Evolutionary conservation across 2,797 vertebrate genomes (phyloP).

Genomic region (Tamandua tetradactyla): DNA sequence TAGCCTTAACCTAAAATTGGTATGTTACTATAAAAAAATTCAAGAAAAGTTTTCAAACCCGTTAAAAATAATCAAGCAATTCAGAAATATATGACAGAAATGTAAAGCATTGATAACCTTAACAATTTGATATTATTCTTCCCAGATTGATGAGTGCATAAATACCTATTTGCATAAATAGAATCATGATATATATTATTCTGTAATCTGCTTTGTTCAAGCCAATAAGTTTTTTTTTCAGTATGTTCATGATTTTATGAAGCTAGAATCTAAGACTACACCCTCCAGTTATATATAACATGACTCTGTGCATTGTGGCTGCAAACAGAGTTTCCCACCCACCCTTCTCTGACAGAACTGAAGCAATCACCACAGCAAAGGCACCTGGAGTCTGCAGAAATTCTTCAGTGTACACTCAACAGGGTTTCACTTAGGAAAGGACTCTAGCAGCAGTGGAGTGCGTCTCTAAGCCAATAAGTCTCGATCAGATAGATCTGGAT

Average conservation of each 20-base stretch:
- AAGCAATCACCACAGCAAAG: neutral
- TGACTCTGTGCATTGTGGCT: neutral
- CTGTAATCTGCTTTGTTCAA: neutral
- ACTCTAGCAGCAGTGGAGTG: neutral
- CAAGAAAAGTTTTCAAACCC: too few relatives aligned
- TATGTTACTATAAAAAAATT: too few relatives aligned
- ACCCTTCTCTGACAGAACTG: neutral
- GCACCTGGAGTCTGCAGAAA: neutral
- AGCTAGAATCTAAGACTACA: conserved; percentile 21
- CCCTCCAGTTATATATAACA: neutral
- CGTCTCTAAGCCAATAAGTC: too few relatives aligned
- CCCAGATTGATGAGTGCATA: neutral
- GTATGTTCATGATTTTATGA: conserved; percentile 5
- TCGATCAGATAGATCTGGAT: neutral
- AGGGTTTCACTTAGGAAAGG: neutral
- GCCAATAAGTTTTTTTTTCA: neutral
- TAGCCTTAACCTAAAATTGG: too few relatives aligned
- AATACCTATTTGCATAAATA: neutral
- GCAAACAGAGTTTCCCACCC: neutral
- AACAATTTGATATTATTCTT: neutral
- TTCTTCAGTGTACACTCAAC: neutral
- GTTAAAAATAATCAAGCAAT: neutral
- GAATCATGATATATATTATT: neutral
- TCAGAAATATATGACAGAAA: neutral
- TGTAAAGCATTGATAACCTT: neutral